Evolutionary conservation across 2,113 vertebrate species (phyloP).

Genomic region (Gopherus evgoodei): DNA sequence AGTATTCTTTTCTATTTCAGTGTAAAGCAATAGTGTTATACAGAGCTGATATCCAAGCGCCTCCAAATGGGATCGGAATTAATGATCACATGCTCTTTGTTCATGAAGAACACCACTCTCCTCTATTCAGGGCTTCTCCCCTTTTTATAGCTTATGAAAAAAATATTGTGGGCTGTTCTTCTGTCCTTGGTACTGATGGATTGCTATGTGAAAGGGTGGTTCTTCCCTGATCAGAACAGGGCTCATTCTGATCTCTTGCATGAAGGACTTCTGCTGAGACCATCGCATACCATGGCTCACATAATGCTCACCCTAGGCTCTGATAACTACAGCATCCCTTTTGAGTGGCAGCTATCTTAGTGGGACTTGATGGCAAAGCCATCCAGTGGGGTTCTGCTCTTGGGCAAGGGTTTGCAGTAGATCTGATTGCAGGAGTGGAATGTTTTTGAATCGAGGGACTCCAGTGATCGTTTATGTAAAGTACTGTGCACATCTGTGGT

Average conservation of each 20-base stretch:
- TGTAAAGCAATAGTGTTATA: neutral
- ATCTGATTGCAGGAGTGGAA: neutral
- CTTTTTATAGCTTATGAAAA: accelerated
- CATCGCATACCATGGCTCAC: neutral
- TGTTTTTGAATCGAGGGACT: accelerated
- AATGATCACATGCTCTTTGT: neutral
- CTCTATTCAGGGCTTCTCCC: accelerated
- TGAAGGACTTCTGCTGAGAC: neutral
- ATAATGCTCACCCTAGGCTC: neutral
- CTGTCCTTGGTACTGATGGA: too few relatives aligned
- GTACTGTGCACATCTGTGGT: neutral
- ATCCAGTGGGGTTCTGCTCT: neutral
- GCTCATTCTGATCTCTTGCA: neutral
- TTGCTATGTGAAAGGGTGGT: accelerated
- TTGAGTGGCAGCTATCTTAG: neutral
- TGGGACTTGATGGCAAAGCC: neutral
- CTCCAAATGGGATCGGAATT: neutral
- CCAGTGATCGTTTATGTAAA: neutral
- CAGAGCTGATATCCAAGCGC: neutral
- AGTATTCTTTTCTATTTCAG: neutral
- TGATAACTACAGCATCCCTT: neutral
- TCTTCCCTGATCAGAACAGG: accelerated
- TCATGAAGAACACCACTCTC: neutral
- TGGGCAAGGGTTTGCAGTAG: neutral
- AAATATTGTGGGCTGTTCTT: accelerated